Base-by-base conservation (phyloP, 64 coral and sea anemone genomes). In the Acropora yongei region DNA sequence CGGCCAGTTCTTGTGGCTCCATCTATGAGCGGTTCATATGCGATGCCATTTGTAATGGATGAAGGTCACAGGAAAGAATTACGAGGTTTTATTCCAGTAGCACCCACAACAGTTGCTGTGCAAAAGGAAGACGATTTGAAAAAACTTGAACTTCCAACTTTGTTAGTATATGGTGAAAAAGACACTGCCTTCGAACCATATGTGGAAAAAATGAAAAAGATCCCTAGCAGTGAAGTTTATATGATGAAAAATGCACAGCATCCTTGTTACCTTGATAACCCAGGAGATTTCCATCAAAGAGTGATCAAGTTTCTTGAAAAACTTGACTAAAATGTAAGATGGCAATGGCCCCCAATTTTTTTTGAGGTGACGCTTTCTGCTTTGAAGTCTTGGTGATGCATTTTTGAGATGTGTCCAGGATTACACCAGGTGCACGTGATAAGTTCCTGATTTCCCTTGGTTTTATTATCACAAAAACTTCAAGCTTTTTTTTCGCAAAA, bases 221-320 rank as follows among this genome's bases (percentile, higher is more conserved):
- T 98, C 17, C 96, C 93, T 47, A 82, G 75, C 9, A 86, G 86
- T 51, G 72, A 39, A 72, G 80, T 93, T 82, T 93, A 87, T 44
- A 86, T 82, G 75, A 98, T 98, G 44, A 77, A 93, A 68, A 80
- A 63, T 73, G 96, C 96, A 57, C 49, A 58, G 1, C 96, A 93
- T 77, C 88, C 93, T 45, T 98, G 96, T 66, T 98, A 98, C 49
- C 41, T 98, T 50, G 89, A 98, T 49, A 67, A 98, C 17, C 90
- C 91, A 17, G 83, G 44, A n/a, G 82, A 91, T 12, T 98, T 98
- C 49, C 94, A 98, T 43, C 51, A 19, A 12, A 90, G 53, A 20
- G 83, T 98, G 43, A 58, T 86, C 6, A 53, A 91, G 4, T 98
- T 98, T 83, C 92, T 97, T 18, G 43, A 73, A 8, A 97, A 80